These are phyloP conservation scores for Zophobas morio DNA, from an alignment of 1,140 invertebrate genomes.

Conservation along the genomic window DNA sequence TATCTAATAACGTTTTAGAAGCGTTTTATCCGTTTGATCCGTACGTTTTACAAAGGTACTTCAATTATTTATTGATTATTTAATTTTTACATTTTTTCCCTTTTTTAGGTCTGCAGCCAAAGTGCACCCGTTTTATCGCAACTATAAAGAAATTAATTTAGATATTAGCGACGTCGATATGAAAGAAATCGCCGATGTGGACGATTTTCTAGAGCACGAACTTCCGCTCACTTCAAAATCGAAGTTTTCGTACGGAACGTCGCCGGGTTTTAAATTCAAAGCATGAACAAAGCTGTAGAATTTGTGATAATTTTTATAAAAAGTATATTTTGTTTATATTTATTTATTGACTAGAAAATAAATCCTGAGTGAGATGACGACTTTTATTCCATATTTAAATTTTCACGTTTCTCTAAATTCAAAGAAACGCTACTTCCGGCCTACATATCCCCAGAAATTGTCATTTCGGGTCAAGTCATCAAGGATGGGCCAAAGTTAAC, in stretches of 20 bases:
- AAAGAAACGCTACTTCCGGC: neutral
- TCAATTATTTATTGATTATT: constrained; percentile 50
- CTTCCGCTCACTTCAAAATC: constrained; percentile 42
- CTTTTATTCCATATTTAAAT: too few relatives aligned
- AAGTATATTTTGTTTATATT: too few relatives aligned
- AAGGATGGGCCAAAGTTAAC: constrained; percentile 43
- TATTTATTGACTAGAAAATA: too few relatives aligned
- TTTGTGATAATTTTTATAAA: neutral
- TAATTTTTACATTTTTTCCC: constrained; percentile 29
- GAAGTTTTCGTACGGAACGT: constrained; percentile 65
- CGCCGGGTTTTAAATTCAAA: constrained; percentile 65
- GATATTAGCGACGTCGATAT: constrained; percentile 52
- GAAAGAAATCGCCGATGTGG: constrained; percentile 58
- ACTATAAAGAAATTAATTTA: constrained; percentile 65
- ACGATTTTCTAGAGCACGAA: constrained; percentile 64
- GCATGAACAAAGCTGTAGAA: constrained; percentile 10
- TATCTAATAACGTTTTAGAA: constrained; percentile 72
- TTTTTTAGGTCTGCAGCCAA: constrained; percentile 65
- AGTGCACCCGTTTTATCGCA: constrained; percentile 67
- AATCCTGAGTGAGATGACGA: too few relatives aligned
- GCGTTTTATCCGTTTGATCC: constrained; percentile 89
- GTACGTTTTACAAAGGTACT: constrained; percentile 77
- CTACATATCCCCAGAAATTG: constrained; percentile 6
- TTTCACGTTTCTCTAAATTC: too few relatives aligned
- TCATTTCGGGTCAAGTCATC: constrained; percentile 18